Conservation (phyloP, 2,113 vertebrate genomes). For the Upupa epops region DNA sequence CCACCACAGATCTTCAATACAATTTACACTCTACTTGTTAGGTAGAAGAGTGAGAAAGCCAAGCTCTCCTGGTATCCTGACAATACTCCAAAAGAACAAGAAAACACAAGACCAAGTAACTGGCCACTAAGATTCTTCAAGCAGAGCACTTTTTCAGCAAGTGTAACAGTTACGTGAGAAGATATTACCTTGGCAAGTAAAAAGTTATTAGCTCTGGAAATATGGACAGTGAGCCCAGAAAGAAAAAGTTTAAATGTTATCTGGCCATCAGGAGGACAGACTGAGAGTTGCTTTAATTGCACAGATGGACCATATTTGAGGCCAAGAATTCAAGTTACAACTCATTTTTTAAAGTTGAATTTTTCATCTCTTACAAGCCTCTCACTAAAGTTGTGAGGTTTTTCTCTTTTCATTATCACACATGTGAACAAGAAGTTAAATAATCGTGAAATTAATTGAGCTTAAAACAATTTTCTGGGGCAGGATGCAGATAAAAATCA, state of each 20-base stretch:
- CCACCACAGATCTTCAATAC: background rate
- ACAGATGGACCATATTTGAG: conserved; percentile 6
- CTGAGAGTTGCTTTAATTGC: conserved; percentile 52
- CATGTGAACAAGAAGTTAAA: conserved; percentile 41
- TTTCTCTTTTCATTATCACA: conserved; percentile 4
- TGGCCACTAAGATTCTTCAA: background rate
- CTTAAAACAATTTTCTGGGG: conserved; percentile 38
- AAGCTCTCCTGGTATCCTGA: background rate
- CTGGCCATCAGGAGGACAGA: conserved; percentile 37
- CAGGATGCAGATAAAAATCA: conserved; percentile 44
- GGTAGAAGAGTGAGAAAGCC: background rate
- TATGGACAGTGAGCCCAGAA: background rate
- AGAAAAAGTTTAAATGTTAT: conserved; percentile 14
- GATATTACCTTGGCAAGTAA: background rate
- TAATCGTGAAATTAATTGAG: conserved; percentile 37
- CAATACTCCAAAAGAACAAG: background rate
- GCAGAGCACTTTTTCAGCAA: background rate
- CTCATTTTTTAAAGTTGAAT: conserved; percentile 16
- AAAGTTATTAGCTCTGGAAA: conserved; percentile 17
- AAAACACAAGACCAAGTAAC: background rate
- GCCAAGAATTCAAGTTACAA: conserved; percentile 55
- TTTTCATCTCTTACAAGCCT: conserved; percentile 3
- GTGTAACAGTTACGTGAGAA: background rate
- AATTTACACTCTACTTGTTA: background rate
- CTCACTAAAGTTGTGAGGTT: background rate